These are phyloP conservation scores for Orchestes rusci DNA, from an alignment of 2,888 invertebrate genomes.

Conservation along the genomic window DNA sequence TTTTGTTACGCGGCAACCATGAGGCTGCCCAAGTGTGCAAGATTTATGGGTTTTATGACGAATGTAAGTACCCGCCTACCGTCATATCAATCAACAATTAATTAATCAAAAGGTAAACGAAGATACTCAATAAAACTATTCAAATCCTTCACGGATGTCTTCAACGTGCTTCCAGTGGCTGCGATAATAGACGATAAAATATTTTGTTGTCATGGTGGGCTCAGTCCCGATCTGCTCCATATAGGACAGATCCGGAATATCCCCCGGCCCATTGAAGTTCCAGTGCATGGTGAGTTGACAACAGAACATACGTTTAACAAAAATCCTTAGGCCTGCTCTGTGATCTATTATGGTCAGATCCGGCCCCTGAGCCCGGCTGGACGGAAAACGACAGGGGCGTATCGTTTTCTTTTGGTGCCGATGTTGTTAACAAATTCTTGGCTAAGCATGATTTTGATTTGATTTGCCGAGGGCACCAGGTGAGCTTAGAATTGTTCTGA, in stretches of 20 bases:
- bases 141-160: constrained; percentile 40
- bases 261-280: constrained; percentile 33
- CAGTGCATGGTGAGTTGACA: constrained; percentile 27
- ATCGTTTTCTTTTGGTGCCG: constrained; percentile 35
- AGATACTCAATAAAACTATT: constrained; percentile 39
- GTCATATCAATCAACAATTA: too few species aligned
- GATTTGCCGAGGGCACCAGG: constrained; percentile 38
- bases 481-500: too few species aligned
- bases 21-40: constrained; percentile 61
- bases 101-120: constrained; percentile 43
- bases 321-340: constrained; percentile 32
- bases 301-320: too few species aligned
- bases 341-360: constrained; percentile 39
- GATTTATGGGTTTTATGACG: constrained; percentile 59
- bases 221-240: constrained; percentile 38
- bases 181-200: constrained; percentile 40
- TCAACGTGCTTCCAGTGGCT: constrained; percentile 39
- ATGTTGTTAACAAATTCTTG: constrained; percentile 35
- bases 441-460: constrained; percentile 36
- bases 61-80: constrained; percentile 44
- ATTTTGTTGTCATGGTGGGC: constrained; percentile 40
- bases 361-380: constrained; percentile 32
- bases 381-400: constrained; percentile 36
- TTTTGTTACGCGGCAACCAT: constrained; percentile 59
- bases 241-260: constrained; percentile 36